Percentiles rank a stretch among this genome's conserved stretches.
phyloP scores from a whole-genome alignment of 2,797 vertebrate genomes.

The Peromyscus aztecus region DNA sequence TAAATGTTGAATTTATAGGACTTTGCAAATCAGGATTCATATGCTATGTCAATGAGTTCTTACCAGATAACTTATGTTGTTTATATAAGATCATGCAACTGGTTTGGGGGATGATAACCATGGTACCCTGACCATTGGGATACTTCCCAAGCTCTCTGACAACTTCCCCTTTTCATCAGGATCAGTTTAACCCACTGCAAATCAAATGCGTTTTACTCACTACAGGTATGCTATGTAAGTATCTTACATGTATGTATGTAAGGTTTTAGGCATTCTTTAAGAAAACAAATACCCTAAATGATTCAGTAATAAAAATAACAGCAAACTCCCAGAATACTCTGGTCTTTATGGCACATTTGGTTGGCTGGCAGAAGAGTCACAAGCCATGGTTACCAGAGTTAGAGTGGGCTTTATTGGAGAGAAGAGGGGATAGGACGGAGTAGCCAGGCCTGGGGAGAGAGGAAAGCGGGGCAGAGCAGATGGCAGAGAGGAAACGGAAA shows the following conservation, averaged over 20 bases:
- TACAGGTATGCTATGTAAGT: too few relatives aligned
- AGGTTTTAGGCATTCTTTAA: neutral
- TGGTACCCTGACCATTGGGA: neutral
- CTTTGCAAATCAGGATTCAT: neutral
- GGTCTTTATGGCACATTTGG: neutral
- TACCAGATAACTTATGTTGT: neutral
- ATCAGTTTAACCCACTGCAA: neutral
- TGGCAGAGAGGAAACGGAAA: too few relatives aligned
- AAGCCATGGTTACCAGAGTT: too few relatives aligned
- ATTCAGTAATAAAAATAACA: conserved; percentile 23
- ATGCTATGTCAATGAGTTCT: neutral
- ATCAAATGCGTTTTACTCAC: neutral
- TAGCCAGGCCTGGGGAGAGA: too few relatives aligned
- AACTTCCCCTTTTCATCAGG: neutral
- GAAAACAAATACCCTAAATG: neutral
- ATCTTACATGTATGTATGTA: too few relatives aligned
- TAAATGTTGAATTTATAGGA: neutral
- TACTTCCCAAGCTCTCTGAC: neutral
- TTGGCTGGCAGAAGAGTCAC: too few relatives aligned
- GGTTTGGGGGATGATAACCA: neutral
- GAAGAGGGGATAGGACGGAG: too few relatives aligned
- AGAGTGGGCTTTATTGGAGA: too few relatives aligned
- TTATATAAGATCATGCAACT: neutral
- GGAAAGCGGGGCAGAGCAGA: too few relatives aligned
- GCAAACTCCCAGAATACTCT: neutral